Evolutionary conservation across 2,113 vertebrate species (phyloP).

Genomic region (Centropus bengalensis): DNA sequence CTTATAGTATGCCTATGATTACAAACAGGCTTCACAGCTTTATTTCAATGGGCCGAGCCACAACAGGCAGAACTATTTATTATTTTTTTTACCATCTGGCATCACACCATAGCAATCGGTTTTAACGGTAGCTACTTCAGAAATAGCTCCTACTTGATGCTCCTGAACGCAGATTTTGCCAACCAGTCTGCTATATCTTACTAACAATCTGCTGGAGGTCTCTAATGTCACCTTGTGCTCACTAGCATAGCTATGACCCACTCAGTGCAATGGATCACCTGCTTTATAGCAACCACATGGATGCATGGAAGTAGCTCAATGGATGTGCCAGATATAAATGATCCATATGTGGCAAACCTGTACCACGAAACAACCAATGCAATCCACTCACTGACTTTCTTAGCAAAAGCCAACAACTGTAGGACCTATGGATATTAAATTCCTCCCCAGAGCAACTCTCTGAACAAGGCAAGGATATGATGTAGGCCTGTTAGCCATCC

Average conservation of each 20-base stretch:
- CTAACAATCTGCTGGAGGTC: not conserved
- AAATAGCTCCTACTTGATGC: not conserved
- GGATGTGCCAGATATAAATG: not conserved
- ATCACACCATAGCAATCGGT: not conserved
- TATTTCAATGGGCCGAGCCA: not conserved
- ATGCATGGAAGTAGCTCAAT: not conserved
- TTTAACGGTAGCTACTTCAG: not conserved
- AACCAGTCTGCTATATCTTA: not conserved
- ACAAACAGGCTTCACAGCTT: not conserved
- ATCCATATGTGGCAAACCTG: not conserved
- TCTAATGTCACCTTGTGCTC: not conserved
- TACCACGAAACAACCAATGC: not conserved
- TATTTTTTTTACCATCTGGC: not conserved
- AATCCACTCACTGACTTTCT: not conserved
- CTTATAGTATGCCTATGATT: not conserved
- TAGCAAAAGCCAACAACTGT: not conserved
- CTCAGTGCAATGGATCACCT: not conserved
- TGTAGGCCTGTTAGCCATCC: not conserved
- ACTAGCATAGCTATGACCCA: not conserved
- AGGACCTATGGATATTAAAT: not conserved
- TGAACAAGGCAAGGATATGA: not conserved
- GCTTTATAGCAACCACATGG: not conserved
- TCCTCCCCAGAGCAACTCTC: not conserved
- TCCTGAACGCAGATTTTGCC: not conserved
- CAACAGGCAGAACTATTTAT: not conserved